A percentile compares a stretch with the other conserved stretches of the same genome.
Evolutionary conservation across 1,140 invertebrate genomes (phyloP).

Genomic region (Zaprionus ornatus): DNA sequence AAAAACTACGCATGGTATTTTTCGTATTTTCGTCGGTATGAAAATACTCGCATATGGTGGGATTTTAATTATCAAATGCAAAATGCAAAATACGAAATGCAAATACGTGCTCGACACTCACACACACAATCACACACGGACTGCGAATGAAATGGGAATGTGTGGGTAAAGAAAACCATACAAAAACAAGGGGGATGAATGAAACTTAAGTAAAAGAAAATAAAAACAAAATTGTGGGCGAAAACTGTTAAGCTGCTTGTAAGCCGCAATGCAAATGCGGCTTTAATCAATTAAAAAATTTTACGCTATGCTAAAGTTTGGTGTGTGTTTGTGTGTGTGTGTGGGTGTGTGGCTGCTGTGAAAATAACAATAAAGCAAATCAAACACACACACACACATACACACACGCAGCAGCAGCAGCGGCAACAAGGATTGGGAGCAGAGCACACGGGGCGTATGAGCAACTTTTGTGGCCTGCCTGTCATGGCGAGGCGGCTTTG

Average conservation of each 20-base stretch:
- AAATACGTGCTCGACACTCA: constrained; percentile 21
- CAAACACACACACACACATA: constrained; percentile 52
- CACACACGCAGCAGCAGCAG: constrained; percentile 27
- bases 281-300: constrained; percentile 81
- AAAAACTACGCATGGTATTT: neutral
- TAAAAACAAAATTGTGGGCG: constrained; percentile 24
- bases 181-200: neutral
- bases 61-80: constrained; percentile 59
- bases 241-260: constrained; percentile 78
- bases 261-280: constrained; percentile 78
- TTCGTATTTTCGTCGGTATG: constrained; percentile 6
- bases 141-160: neutral
- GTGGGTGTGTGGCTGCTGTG: constrained; percentile 42
- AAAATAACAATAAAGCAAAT: constrained; percentile 60
- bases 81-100: constrained; percentile 46
- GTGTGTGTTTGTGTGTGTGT: constrained; percentile 7
- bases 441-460: constrained; percentile 56
- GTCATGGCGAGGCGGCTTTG: constrained; percentile 57
- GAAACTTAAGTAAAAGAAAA: constrained; percentile 34
- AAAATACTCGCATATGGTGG: constrained; percentile 17
- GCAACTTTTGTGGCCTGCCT: constrained; percentile 68
- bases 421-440: constrained; percentile 24
- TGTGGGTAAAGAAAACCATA: neutral
- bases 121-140: constrained; percentile 27
- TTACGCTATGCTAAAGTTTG: constrained; percentile 66